These are phyloP conservation scores for Poecilia velifera DNA, from an alignment of 2,797 vertebrate species.

Conservation along the genomic window DNA sequence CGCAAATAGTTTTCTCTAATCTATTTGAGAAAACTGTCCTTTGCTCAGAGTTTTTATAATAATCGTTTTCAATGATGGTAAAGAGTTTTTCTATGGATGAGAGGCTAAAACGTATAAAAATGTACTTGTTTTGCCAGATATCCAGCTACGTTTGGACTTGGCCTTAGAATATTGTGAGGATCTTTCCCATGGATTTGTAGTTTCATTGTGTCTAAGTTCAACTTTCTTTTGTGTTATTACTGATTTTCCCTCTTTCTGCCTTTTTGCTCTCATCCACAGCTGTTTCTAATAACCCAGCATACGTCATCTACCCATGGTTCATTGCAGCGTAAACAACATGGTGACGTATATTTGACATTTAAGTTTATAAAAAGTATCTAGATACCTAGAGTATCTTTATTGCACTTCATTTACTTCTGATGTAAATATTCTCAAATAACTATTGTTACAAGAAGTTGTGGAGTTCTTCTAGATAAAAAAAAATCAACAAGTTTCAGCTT, in stretches of 20 bases:
- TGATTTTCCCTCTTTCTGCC: background rate
- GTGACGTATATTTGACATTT: background rate
- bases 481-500: background rate
- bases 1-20: too few species aligned
- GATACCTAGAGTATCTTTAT: background rate
- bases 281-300: background rate
- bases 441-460: background rate
- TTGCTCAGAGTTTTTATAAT: too few species aligned
- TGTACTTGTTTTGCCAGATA: too few species aligned
- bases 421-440: background rate
- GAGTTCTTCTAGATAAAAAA: background rate
- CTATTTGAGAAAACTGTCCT: too few species aligned
- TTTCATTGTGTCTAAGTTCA: background rate
- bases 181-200: background rate
- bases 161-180: background rate
- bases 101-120: too few species aligned
- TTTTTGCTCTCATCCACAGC: background rate
- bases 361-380: background rate
- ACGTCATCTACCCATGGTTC: background rate
- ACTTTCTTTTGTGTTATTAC: background rate
- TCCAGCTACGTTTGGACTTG: background rate
- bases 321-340: background rate
- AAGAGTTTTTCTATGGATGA: too few species aligned
- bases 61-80: too few species aligned
- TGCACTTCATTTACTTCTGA: background rate